Evolutionary conservation across 30 jellyfish, hydroid and myxozoan genomes (phyloP).

Genomic region (Chrysaora quinquecirrha): DNA sequence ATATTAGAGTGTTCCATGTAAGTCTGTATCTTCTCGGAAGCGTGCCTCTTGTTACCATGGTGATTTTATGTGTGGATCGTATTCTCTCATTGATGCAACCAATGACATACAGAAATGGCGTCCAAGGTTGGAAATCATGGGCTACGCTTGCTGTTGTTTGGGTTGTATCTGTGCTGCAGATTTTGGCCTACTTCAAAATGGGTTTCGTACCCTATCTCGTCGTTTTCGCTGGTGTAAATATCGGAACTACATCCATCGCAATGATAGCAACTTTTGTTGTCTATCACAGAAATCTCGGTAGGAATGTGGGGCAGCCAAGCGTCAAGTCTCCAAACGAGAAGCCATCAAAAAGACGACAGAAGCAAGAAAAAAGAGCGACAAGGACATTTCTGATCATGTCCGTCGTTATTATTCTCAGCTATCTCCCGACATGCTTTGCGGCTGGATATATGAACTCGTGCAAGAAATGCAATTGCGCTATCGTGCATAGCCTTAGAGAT

Average conservation of each 20-base stretch:
- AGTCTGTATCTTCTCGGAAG: conserved; percentile 49
- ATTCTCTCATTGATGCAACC: conserved; percentile 41
- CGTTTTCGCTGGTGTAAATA: conserved; percentile 57
- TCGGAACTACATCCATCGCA: conserved; percentile 41
- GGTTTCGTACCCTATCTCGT: conserved; percentile 58
- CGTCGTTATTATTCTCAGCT: conserved; percentile 43
- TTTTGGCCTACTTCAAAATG: conserved; percentile 46
- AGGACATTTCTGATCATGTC: conserved; percentile 60
- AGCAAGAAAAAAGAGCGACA: conserved; percentile 59
- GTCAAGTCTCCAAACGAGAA: conserved; percentile 18
- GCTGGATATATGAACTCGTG: conserved; percentile 68
- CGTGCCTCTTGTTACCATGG: conserved; percentile 49
- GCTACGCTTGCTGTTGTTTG: conserved; percentile 16
- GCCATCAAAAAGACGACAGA: conserved; percentile 54
- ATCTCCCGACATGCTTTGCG: conserved; percentile 60
- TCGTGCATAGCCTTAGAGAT: conserved; percentile 63
- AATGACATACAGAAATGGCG: conserved; percentile 40
- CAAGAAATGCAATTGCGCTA: conserved; percentile 62
- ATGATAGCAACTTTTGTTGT: conserved; percentile 41
- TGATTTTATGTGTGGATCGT: conserved; percentile 39
- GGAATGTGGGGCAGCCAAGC: conserved; percentile 4
- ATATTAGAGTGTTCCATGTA: conserved; percentile 41
- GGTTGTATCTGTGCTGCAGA: conserved; percentile 42
- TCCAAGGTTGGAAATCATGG: conserved; percentile 60
- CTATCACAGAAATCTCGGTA: conserved; percentile 40